Evolutionary conservation across 2,113 vertebrate genomes (phyloP).

Genomic region (Chinchilla lanigera): DNA sequence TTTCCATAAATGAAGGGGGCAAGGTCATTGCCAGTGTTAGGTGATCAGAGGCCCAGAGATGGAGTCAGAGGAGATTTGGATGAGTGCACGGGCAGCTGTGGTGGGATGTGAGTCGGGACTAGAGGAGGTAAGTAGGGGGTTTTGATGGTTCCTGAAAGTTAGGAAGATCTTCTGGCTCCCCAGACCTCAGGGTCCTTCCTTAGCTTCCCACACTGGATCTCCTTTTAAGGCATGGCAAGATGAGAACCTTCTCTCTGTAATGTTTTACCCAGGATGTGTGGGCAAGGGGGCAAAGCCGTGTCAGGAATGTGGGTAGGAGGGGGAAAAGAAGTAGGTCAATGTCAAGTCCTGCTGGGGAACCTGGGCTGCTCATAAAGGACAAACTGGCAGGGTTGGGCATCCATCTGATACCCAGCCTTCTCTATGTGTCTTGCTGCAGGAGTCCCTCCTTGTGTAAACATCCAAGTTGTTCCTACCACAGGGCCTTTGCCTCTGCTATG

Average conservation of each 20-base stretch:
- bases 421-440: not conserved
- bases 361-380: not conserved
- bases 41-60: not conserved
- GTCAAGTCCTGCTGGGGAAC: not conserved
- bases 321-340: not conserved
- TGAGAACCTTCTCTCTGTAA: not conserved
- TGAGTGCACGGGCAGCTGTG: not conserved
- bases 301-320: not conserved
- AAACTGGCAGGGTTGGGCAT: not conserved
- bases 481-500: not conserved
- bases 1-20: not conserved
- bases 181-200: not conserved
- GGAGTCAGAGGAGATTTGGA: not conserved
- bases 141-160: not conserved
- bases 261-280: not conserved
- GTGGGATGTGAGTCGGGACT: not conserved
- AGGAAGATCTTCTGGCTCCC: not conserved
- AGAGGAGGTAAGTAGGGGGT: not conserved
- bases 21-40: not conserved
- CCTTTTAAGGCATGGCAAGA: not conserved
- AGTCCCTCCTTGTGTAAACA: not conserved
- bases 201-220: not conserved
- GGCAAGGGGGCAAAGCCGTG: not conserved
- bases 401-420: not conserved
- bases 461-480: not conserved